Conservation (phyloP, 1,140 invertebrate species). For the Epicauta chinensis region DNA sequence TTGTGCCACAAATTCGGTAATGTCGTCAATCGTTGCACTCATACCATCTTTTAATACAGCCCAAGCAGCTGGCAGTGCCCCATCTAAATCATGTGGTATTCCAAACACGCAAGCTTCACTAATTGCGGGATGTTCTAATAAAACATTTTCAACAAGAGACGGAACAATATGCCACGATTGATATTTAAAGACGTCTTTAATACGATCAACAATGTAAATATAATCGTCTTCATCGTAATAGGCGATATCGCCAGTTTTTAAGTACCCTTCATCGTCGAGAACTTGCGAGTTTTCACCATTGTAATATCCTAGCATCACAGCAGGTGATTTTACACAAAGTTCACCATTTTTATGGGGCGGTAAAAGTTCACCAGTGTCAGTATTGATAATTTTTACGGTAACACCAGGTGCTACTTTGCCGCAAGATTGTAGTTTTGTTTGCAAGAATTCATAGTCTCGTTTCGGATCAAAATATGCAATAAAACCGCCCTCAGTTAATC, state of each 20-base stretch:
- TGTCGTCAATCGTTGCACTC: background rate
- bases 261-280: slow-evolving; percentile 60
- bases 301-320: slow-evolving; percentile 18
- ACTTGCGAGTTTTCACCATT: slow-evolving; percentile 26
- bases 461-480: no score
- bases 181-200: slow-evolving; percentile 79
- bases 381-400: slow-evolving; percentile 21
- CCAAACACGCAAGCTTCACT: slow-evolving; percentile 68
- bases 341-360: slow-evolving; percentile 25
- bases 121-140: slow-evolving; percentile 62
- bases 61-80: slow-evolving; percentile 60
- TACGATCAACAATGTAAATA: slow-evolving; percentile 62
- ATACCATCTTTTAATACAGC: slow-evolving; percentile 43
- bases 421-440: slow-evolving; percentile 1
- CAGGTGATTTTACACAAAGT: slow-evolving; percentile 18
- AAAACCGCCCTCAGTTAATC: no score
- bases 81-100: slow-evolving; percentile 52
- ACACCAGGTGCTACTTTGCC: background rate
- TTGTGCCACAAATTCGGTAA: slow-evolving; percentile 6
- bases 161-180: slow-evolving; percentile 43
- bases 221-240: slow-evolving; percentile 54
- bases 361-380: slow-evolving; percentile 15
- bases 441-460: background rate
- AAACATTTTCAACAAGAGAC: slow-evolving; percentile 70
- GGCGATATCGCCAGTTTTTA: slow-evolving; percentile 68